Evolutionary conservation across 2,888 invertebrate species (phyloP).

Genomic region (Dicranocentrus wangi): DNA sequence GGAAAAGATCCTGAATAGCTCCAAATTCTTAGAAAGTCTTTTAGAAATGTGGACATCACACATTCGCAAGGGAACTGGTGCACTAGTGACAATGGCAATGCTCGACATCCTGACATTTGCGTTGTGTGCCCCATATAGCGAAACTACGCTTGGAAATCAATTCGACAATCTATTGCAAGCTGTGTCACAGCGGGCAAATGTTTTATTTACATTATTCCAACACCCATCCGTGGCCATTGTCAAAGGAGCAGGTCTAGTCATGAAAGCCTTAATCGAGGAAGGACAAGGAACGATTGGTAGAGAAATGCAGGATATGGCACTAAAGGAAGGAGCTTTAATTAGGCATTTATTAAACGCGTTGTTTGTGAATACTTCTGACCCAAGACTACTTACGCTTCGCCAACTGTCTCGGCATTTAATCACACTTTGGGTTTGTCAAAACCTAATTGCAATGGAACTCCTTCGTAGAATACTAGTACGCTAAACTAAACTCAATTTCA

Average conservation of each 20-base stretch:
- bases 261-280: slow-evolving; percentile 98
- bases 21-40: slow-evolving; percentile 92
- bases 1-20: slow-evolving; percentile 92
- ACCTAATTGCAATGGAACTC: slow-evolving; percentile 90
- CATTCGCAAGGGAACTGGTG: slow-evolving; percentile 95
- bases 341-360: slow-evolving; percentile 92
- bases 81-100: slow-evolving; percentile 97
- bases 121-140: slow-evolving; percentile 95
- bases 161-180: slow-evolving; percentile 94
- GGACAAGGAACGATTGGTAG: slow-evolving; percentile 92
- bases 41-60: slow-evolving; percentile 96
- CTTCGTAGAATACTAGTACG: slow-evolving; percentile 90
- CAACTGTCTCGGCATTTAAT: slow-evolving; percentile 96
- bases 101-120: slow-evolving; percentile 98
- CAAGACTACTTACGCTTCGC: slow-evolving; percentile 87
- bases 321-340: slow-evolving; percentile 96
- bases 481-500: background rate
- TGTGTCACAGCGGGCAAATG: slow-evolving; percentile 93
- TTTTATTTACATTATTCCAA: slow-evolving; percentile 93
- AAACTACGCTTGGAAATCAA: slow-evolving; percentile 97
- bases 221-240: slow-evolving; percentile 98
- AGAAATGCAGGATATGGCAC: slow-evolving; percentile 94
- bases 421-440: slow-evolving; percentile 96
- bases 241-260: slow-evolving; percentile 97
- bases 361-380: slow-evolving; percentile 85